Evolutionary conservation across 2,888 invertebrate genomes (phyloP).

Genomic region (Melanostoma scalare): DNA sequence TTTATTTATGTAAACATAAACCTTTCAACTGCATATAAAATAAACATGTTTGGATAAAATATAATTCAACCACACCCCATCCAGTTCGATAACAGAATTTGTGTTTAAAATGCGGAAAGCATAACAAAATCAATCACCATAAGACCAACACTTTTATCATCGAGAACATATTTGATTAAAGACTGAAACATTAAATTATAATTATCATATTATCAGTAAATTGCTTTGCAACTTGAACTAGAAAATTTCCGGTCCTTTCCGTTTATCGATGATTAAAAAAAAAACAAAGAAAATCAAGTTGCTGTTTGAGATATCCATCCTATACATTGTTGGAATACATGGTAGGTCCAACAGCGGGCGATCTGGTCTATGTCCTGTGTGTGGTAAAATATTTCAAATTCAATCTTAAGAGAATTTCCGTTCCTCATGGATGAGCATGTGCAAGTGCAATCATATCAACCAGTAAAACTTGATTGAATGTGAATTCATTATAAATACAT

Average conservation of each 20-base stretch:
- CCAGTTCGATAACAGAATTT: conserved; percentile 1
- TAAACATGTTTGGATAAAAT: not conserved
- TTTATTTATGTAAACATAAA: not conserved
- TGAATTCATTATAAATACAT: conserved; percentile 47
- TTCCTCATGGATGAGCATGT: conserved; percentile 21
- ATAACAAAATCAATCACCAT: conserved; percentile 54
- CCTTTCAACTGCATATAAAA: not conserved
- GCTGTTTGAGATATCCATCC: conserved; percentile 33
- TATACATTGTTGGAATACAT: conserved; percentile 4
- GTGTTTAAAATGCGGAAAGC: conserved; percentile 8
- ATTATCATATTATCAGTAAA: conserved; percentile 68
- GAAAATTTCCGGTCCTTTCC: conserved; percentile 45
- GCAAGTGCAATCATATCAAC: conserved; percentile 51
- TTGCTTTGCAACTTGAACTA: conserved; percentile 25
- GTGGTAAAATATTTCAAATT: conserved; percentile 35
- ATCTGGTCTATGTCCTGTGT: conserved; percentile 16
- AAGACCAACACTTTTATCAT: conserved; percentile 27
- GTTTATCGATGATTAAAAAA: not conserved
- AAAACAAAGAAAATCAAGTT: conserved; percentile 44
- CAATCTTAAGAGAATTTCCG: conserved; percentile 35
- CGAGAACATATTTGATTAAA: conserved; percentile 2
- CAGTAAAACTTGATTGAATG: conserved; percentile 69
- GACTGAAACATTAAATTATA: conserved; percentile 58
- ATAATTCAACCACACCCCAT: conserved; percentile 8
- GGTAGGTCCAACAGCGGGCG: no score